Evolutionary conservation across 2,888 invertebrate species (phyloP), one percentile per base, ranked within the genome.

Genomic region (Ctena decussata): DNA sequence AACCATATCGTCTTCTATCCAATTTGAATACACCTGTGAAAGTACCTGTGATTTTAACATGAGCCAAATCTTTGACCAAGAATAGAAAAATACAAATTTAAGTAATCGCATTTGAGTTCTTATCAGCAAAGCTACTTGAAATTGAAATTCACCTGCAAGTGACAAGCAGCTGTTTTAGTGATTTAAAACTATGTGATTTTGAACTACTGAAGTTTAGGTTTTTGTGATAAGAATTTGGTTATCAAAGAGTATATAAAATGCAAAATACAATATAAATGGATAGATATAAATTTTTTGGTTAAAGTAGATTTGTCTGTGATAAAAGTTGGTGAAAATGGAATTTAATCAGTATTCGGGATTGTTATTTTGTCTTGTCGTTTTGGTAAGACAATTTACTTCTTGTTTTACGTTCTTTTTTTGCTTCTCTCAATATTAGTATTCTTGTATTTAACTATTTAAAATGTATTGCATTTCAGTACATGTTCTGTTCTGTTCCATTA

Each of bases 41-140:
- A 21, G 32, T 65, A 65, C 65, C 65, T 65, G 65, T n/a, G 53
- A 53, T 53, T 53, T 35, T 15, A 5, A 32, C 32, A 30, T 18
- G 11, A 65, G 65, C 65, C 65, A 65, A 65, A 35, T 65, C n/a
- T 24, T 35, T 57, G 8, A 57, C 57, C 6, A 15, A n/a, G 57
- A 57, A 57, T 57, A 24, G 24, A 65, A 65, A 65, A 65, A 65
- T 65, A 65, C 35, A 65, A 35, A 12, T 65, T 65, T 65, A 57
- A 57, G 24, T 65, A 65, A 65, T 65, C 65, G 24, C 65, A 65
- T 65, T 65, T 65, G 35, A 65, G 35, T 35, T 65, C 65, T 35
- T 65, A 65, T 35, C 65, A 35, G 65, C 35, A 15, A 15, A 32
- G 30, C 65, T 65, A 65, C 65, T 65, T 65, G 6, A 65, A 65